A percentile compares a stretch with the other conserved stretches of the same genome.
phyloP scores from a whole-genome alignment of 2,797 vertebrate genomes.

The Monodelphis domestica region DNA sequence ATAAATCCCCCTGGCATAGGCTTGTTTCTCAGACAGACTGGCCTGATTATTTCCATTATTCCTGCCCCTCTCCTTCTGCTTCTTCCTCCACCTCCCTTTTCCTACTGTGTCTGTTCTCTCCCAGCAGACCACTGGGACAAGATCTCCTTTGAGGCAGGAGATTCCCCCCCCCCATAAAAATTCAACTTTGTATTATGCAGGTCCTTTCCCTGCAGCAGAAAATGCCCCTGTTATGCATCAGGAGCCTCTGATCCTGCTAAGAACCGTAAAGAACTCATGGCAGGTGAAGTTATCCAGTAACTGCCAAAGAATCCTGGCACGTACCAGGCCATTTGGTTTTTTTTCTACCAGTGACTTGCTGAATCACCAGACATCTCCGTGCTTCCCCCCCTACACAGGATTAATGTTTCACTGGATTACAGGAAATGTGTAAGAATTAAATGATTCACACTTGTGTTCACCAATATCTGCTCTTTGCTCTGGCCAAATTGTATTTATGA shows the following conservation, averaged over 20 bases:
- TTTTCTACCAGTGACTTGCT: conserved; percentile 37
- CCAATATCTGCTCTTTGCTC: conserved; percentile 29
- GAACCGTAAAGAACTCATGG: conserved; percentile 5
- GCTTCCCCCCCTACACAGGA: conserved; percentile 21
- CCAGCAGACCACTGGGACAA: conserved; percentile 33
- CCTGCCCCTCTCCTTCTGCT: conserved; percentile 6
- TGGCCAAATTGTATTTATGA: conserved; percentile 51
- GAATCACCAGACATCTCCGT: conserved; percentile 57
- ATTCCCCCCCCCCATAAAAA: conserved; percentile 8
- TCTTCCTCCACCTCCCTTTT: conserved; percentile 10
- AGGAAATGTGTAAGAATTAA: conserved; percentile 65
- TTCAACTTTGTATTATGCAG: neutral
- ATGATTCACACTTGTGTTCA: conserved; percentile 71
- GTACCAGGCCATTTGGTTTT: conserved; percentile 36
- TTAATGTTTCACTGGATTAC: conserved; percentile 62
- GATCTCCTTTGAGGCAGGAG: conserved; percentile 37
- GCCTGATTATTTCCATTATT: conserved; percentile 52
- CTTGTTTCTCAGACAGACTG: conserved; percentile 64
- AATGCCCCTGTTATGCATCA: conserved; percentile 17
- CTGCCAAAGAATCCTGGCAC: conserved; percentile 31
- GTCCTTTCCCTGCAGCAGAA: conserved; percentile 17
- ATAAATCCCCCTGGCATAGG: conserved; percentile 80
- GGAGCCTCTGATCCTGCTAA: conserved; percentile 37
- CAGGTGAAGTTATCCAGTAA: conserved; percentile 27
- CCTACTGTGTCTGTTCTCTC: conserved; percentile 33